Conservation (phyloP, 2,113 vertebrate species). For the Haplotaxodon microlepis region DNA sequence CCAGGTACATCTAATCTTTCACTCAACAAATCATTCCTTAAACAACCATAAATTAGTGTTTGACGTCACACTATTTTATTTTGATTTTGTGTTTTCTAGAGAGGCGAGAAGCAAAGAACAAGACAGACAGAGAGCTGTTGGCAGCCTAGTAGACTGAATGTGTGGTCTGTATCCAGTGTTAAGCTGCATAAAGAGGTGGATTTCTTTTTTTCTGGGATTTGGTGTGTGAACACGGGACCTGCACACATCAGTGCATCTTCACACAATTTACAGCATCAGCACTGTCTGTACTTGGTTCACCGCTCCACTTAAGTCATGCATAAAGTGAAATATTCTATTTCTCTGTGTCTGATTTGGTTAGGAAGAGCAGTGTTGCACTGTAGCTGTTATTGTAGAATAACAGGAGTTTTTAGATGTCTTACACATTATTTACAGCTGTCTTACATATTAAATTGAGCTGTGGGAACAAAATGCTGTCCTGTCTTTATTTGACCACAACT, state of each 20-base stretch:
- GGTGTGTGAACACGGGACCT: not conserved
- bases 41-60: not conserved
- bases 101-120: slow-evolving; percentile 46
- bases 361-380: not conserved
- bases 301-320: not conserved
- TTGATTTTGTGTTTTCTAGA: slow-evolving; percentile 51
- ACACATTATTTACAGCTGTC: slow-evolving; percentile 9
- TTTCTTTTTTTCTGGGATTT: not conserved
- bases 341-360: not conserved
- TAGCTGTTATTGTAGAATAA: not conserved
- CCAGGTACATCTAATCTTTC: slow-evolving; percentile 63
- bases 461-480: not conserved
- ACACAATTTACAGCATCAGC: not conserved
- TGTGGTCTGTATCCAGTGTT: not conserved
- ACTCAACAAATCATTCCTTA: not conserved
- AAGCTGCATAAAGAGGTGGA: not conserved
- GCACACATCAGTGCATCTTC: not conserved
- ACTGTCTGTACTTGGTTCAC: not conserved
- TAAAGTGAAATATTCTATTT: not conserved
- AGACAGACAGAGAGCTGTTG: slow-evolving; percentile 63
- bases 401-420: slow-evolving; percentile 38
- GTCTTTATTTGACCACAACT: not conserved
- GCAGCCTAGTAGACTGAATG: slow-evolving; percentile 42
- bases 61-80: not conserved
- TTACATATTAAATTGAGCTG: slow-evolving; percentile 40